These are phyloP conservation scores for Aspidiotus rigidus DNA, from an alignment of 2,888 invertebrate species.

Conservation along the genomic window DNA sequence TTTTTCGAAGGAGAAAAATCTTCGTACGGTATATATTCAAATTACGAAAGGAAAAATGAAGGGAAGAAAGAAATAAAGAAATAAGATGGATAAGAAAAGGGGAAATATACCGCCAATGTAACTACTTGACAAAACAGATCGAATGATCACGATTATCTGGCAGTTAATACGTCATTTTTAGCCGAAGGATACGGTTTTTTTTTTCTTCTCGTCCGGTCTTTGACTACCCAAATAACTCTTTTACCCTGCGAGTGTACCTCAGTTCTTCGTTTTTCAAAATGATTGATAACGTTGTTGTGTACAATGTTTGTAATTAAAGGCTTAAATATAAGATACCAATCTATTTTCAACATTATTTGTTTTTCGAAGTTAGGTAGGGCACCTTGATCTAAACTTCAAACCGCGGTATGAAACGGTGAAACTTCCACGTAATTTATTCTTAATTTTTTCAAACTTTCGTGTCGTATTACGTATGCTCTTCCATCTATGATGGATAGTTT, in stretches of 20 bases:
- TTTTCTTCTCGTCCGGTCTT: constrained; percentile 13
- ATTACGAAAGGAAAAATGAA: too few relatives aligned
- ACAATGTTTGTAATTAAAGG: constrained; percentile 32
- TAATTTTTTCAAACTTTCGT: too few relatives aligned
- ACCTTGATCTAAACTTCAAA: too few relatives aligned
- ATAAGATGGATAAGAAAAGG: background rate
- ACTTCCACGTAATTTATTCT: too few relatives aligned
- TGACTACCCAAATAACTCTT: constrained; percentile 14
- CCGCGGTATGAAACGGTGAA: too few relatives aligned
- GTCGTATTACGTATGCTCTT: too few relatives aligned
- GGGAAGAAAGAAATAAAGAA: too few relatives aligned
- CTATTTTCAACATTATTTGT: background rate
- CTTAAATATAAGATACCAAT: constrained; percentile 23
- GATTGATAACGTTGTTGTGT: constrained; percentile 29
- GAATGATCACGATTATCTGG: constrained; percentile 28
- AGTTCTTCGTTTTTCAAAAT: constrained; percentile 1
- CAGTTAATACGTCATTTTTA: constrained; percentile 32
- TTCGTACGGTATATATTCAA: too few relatives aligned
- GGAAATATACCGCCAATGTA: background rate
- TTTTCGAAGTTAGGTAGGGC: too few relatives aligned
- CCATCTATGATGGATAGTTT: too few relatives aligned
- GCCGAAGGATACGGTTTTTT: constrained; percentile 9
- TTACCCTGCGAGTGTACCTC: background rate
- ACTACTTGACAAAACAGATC: constrained; percentile 30
- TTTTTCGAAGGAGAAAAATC: too few relatives aligned